phyloP scores from a whole-genome alignment of 2,797 vertebrate species.

The Masticophis lateralis region DNA sequence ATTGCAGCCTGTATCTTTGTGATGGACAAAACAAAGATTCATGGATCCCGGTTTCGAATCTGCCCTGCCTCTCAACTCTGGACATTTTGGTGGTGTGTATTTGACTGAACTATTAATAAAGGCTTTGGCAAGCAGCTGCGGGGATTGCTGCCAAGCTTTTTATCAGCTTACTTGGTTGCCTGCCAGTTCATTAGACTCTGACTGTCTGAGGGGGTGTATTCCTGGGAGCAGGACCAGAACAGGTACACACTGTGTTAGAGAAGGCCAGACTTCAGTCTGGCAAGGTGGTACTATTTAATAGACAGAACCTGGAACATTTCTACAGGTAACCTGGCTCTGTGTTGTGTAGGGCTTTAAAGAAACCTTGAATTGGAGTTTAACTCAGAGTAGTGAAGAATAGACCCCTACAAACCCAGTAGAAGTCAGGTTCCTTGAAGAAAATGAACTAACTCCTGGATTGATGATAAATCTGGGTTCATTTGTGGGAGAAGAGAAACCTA shows the following conservation, averaged over 20 bases:
- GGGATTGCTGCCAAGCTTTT: too few species aligned
- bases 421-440: not conserved
- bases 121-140: too few species aligned
- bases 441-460: not conserved
- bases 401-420: not conserved
- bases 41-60: too few species aligned
- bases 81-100: too few species aligned
- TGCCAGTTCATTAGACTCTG: too few species aligned
- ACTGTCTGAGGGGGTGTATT: too few species aligned
- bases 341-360: not conserved
- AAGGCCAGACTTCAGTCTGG: not conserved
- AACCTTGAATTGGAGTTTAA: not conserved
- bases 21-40: too few species aligned
- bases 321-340: not conserved
- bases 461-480: not conserved
- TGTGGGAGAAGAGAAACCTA: not conserved
- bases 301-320: not conserved
- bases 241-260: not conserved
- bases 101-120: too few species aligned
- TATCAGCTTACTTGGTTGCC: too few species aligned
- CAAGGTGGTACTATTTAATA: not conserved
- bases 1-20: too few species aligned
- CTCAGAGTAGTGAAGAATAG: not conserved
- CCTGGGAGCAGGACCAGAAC: too few species aligned
- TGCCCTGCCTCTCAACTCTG: too few species aligned